phyloP scores from a whole-genome alignment of 2,888 invertebrate species.

The Parnassius apollo region DNA sequence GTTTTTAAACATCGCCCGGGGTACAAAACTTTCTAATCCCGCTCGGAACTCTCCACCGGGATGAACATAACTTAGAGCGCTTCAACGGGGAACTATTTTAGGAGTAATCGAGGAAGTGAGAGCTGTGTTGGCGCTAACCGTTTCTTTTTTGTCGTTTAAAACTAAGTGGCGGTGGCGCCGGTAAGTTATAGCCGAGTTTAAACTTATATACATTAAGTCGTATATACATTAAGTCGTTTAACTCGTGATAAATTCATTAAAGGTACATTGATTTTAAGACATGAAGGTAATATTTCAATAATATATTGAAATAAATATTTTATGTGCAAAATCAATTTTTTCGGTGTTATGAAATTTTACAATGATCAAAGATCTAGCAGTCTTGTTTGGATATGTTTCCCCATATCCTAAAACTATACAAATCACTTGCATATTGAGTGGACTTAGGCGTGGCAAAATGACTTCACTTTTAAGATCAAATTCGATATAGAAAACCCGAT shows the following conservation, averaged over 20 bases:
- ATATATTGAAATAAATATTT: too few relatives aligned
- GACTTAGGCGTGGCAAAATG: too few relatives aligned
- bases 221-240: slow-evolving; percentile 14
- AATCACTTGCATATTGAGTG: too few relatives aligned
- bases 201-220: slow-evolving; percentile 12
- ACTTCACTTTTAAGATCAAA: too few relatives aligned
- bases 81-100: slow-evolving; percentile 21
- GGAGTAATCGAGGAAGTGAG: slow-evolving; percentile 22
- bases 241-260: slow-evolving; percentile 18
- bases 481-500: too few relatives aligned
- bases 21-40: slow-evolving; percentile 24
- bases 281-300: not conserved
- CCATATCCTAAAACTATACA: too few relatives aligned
- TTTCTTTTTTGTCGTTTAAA: slow-evolving; percentile 18
- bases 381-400: too few relatives aligned
- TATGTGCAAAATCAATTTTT: too few relatives aligned
- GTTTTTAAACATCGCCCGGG: slow-evolving; percentile 23
- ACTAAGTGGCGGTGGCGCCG: slow-evolving; percentile 26
- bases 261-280: not conserved
- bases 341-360: too few relatives aligned
- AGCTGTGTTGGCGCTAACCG: slow-evolving; percentile 15
- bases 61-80: slow-evolving; percentile 23
- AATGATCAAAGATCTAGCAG: too few relatives aligned
- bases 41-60: slow-evolving; percentile 11
- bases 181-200: slow-evolving; percentile 18